Evolutionary conservation across 30 jellyfish, hydroid and myxozoan genomes (phyloP), one percentile per base, ranked within the genome.

Genomic region (Aurelia coerulea): DNA sequence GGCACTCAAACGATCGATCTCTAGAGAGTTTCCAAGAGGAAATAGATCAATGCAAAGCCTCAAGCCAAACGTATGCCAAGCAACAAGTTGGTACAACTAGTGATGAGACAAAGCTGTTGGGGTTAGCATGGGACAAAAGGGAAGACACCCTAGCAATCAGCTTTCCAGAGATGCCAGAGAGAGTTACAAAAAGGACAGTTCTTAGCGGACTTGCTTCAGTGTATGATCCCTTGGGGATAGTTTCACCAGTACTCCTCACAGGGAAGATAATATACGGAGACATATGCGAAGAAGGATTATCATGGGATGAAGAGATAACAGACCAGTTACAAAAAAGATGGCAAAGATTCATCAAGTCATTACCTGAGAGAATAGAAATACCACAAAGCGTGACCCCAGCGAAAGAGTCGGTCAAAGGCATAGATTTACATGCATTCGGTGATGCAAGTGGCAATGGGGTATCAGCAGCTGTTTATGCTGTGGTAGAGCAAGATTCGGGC

Each of bases 111-210:
- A 68, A 67, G 70, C 31, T 80, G 59, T 70, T 89, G 65, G 90
- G 97, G 59, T 56, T 89, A 2, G 65, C 29, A 7, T 80, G 97
- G 97, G 76, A 89, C 85, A 89, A 89, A 65, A 59, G 13, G 56
- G 78, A 46, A 3, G 91, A 81, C 53, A 62, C 79, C 29, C 9
- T 68, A 16, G 69, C 79, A 17, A 76, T 80, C n/a, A n/a, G n/a
- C 39, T 80, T 80, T 50, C 95, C 78, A 34, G 73, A 46, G 34
- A 58, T 12, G 65, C 85, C 72, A 32, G 85, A 42, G 33, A 29
- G 39, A 66, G 63, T 39, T 1, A 63, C 90, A 63, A 65, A 80
- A 29, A 80, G 90, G 52, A 31, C 64, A 31, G 86, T 80, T 18
- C 74, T 80, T 10, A 15, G 42, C 18, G 4, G 2, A 14, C 66